Evolutionary conservation across 2,797 vertebrate genomes (phyloP).

Genomic region (Linurgus olivaceus): DNA sequence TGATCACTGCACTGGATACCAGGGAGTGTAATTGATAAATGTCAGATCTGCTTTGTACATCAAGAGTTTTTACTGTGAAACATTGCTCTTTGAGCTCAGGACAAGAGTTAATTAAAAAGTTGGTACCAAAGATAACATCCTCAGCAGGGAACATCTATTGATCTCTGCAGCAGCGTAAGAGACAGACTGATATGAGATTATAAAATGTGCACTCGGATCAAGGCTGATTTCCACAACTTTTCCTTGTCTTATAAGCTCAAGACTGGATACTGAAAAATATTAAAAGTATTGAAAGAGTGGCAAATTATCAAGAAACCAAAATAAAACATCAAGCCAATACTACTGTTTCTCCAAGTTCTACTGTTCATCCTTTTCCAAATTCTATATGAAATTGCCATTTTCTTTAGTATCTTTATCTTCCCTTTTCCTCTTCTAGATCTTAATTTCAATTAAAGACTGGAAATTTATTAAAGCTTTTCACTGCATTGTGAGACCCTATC

Average conservation of each 20-base stretch:
- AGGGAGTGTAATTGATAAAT: conserved; percentile 54
- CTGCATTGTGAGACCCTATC: background rate
- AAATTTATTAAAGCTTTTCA: background rate
- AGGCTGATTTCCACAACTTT: conserved; percentile 13
- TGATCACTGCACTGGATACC: conserved; percentile 10
- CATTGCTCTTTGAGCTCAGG: conserved; percentile 55
- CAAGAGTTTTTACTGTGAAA: conserved; percentile 50
- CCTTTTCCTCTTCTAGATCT: background rate
- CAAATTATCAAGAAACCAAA: background rate
- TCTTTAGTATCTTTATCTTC: background rate
- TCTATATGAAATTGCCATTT: background rate
- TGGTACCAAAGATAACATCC: conserved; percentile 58
- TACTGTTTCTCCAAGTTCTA: background rate
- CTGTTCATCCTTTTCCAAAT: background rate
- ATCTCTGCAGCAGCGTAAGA: conserved; percentile 10
- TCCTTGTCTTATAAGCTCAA: background rate
- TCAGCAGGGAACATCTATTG: conserved; percentile 48
- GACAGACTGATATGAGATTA: conserved; percentile 4
- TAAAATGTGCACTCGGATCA: background rate
- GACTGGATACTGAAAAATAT: background rate
- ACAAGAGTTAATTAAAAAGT: conserved; percentile 70
- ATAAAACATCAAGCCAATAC: background rate
- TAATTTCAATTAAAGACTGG: background rate
- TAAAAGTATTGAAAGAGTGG: background rate
- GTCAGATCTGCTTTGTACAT: conserved; percentile 51